These are phyloP conservation scores for Hydrophis major DNA, from an alignment of 2,797 vertebrate species.

Conservation along the genomic window DNA sequence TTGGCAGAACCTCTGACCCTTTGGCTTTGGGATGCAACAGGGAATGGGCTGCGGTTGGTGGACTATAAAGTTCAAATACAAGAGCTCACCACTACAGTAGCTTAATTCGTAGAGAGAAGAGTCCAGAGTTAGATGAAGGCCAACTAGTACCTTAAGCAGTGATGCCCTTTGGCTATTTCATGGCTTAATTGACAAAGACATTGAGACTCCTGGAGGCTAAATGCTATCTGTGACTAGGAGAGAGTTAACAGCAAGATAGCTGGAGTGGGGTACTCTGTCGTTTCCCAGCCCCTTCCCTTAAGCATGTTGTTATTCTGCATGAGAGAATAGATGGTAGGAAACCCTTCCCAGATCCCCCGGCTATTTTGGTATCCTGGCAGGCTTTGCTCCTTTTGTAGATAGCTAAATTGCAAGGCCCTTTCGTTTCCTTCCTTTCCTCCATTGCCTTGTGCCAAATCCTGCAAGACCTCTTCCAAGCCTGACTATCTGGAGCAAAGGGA, in stretches of 20 bases:
- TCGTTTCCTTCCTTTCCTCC: neutral
- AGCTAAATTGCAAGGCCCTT: neutral
- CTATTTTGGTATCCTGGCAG: slow-evolving; percentile 12
- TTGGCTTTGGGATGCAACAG: neutral
- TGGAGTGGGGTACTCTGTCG: neutral
- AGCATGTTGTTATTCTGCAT: neutral
- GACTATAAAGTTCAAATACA: neutral
- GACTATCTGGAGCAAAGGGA: neutral
- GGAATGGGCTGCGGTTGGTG: neutral
- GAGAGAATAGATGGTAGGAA: neutral
- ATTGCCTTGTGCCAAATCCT: neutral
- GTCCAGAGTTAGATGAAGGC: neutral
- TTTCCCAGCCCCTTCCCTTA: neutral
- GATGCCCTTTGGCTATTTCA: neutral
- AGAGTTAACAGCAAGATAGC: neutral
- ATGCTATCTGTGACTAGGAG: neutral
- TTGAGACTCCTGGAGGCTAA: neutral
- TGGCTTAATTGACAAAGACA: neutral
- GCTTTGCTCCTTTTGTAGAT: neutral
- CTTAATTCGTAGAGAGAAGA: neutral
- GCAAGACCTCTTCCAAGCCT: neutral
- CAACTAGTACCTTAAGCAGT: neutral
- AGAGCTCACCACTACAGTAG: neutral
- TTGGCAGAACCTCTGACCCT: neutral
- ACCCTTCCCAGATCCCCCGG: neutral